Conservation (phyloP, 1,140 invertebrate genomes). For the Bombus vancouverensis region DNA sequence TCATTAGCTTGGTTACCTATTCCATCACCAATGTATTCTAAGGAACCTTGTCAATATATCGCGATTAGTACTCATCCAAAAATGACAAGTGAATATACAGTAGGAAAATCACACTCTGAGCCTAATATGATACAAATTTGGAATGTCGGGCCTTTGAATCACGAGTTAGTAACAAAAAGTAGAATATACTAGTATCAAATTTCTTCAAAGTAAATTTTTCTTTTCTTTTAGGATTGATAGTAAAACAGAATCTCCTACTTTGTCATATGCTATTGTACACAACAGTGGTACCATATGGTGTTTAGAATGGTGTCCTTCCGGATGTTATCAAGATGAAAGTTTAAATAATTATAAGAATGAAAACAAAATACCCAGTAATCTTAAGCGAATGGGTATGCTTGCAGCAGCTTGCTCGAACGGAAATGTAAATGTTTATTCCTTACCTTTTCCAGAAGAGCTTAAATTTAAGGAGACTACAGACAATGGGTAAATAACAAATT, state of each 20-base stretch:
- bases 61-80: slow-evolving; percentile 82
- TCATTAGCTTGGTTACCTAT: slow-evolving; percentile 84
- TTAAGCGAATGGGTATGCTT: slow-evolving; percentile 85
- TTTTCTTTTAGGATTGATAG: slow-evolving; percentile 52
- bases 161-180: slow-evolving; percentile 71
- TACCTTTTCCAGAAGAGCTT: slow-evolving; percentile 83
- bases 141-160: slow-evolving; percentile 81
- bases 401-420: slow-evolving; percentile 88
- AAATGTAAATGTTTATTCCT: slow-evolving; percentile 84
- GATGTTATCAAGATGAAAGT: slow-evolving; percentile 82
- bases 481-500: slow-evolving; percentile 48
- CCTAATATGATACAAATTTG: slow-evolving; percentile 85
- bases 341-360: slow-evolving; percentile 68
- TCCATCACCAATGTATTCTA: slow-evolving; percentile 75
- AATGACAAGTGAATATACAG: slow-evolving; percentile 78
- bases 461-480: slow-evolving; percentile 52
- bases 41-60: slow-evolving; percentile 81
- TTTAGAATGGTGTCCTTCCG: slow-evolving; percentile 90
- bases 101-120: slow-evolving; percentile 76
- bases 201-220: slow-evolving; percentile 20
- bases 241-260: slow-evolving; percentile 52
- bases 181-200: slow-evolving; percentile 1
- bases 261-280: slow-evolving; percentile 85
- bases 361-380: slow-evolving; percentile 38
- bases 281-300: slow-evolving; percentile 87